Base-by-base conservation (phyloP, 2,113 vertebrate genomes). In the Myotis davidii region DNA sequence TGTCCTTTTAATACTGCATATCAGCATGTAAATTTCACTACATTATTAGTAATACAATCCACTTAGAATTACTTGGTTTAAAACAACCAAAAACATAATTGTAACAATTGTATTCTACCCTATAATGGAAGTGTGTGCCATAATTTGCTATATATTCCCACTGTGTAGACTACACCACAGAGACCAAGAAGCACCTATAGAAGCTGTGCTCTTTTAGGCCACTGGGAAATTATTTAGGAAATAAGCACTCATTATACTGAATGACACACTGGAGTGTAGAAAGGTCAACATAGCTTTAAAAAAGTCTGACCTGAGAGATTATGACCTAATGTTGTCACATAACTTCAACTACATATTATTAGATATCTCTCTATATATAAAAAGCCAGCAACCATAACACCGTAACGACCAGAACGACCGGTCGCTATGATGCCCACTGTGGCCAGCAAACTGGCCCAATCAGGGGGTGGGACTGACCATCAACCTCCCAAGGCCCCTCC, bases 41-140 rank as follows among this genome's bases (percentile, higher is more conserved):
- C 6, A 59, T 52, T 67, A 59, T 70, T 81, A 87, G 0, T 56
- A 85, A 77, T 70, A 5, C 17, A 85, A 37, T 85, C 3, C 1
- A 73, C 45, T 48, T 73, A 84, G 25, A 81, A 92, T 90, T 65
- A 69, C 54, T 96, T 85, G 23, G 29, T 67, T 96, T 90, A 69
- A 94, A 90, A 85, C 17, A 85, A 83, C 21, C 42, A 76, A 78
- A 78, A 81, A 48, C 48, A 45, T 50, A 91, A 90, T 81, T 87
- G 29, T 8, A 69, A 67, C 17, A 9, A 88, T 81, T 65, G 27
- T 81, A 1, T 42, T 88, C 29, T 82, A 48, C 25, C 34, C 10
- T 48, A 37, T 34, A 83, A 83, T 89, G 56, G 48, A 78, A 78
- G 7, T 34, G n/a, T 94, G 23, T 25, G 13, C 48, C 32, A 90